Evolutionary conservation across 2,888 invertebrate genomes (phyloP).

Genomic region (Clivina fossor): DNA sequence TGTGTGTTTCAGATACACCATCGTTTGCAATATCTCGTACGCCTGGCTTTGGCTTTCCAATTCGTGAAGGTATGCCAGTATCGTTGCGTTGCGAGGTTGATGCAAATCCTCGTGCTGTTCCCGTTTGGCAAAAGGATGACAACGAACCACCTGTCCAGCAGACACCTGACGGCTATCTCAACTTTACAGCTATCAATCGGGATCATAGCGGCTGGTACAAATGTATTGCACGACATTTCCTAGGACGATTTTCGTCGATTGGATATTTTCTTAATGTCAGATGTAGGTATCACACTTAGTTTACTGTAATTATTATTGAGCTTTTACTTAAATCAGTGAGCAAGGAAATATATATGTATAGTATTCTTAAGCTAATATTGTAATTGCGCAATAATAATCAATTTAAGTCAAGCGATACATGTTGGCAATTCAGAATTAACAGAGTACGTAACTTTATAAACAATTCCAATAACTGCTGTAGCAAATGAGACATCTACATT

Average conservation of each 20-base stretch:
- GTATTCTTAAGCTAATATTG: no score
- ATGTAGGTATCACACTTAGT: slow-evolving; percentile 69
- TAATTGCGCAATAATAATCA: no score
- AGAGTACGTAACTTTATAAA: no score
- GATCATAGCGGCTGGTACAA: slow-evolving; percentile 93
- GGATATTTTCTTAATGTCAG: slow-evolving; percentile 88
- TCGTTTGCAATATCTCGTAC: slow-evolving; percentile 90
- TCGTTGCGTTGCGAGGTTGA: slow-evolving; percentile 91
- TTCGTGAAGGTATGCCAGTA: slow-evolving; percentile 85
- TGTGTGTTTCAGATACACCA: slow-evolving; percentile 78
- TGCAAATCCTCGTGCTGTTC: slow-evolving; percentile 85
- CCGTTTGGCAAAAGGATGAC: slow-evolving; percentile 74
- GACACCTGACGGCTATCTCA: slow-evolving; percentile 77
- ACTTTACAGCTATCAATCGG: slow-evolving; percentile 76
- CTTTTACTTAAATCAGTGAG: no score
- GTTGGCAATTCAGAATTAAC: no score
- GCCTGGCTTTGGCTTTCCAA: slow-evolving; percentile 89
- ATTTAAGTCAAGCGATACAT: no score
- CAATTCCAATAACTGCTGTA: no score
- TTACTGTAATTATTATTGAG: no score
- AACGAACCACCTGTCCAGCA: slow-evolving; percentile 62
- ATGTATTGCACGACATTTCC: slow-evolving; percentile 81
- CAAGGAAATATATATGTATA: no score
- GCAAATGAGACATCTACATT: no score
- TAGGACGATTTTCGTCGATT: slow-evolving; percentile 84